Evolutionary conservation across 2,888 invertebrate species (phyloP).

Genomic region (Blera fallax): DNA sequence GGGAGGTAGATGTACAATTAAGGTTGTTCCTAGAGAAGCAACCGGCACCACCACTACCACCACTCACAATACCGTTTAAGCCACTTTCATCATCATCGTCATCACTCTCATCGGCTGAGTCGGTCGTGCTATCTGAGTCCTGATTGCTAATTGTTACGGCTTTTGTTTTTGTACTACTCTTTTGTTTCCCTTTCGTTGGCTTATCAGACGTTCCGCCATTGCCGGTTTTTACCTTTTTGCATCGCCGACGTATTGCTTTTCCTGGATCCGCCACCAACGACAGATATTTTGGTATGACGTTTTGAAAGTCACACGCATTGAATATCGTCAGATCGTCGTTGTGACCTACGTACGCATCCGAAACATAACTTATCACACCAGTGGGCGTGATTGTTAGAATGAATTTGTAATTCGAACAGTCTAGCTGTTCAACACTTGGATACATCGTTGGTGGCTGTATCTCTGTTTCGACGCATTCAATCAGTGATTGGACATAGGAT

Average conservation of each 20-base stretch:
- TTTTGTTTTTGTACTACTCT: slow-evolving; percentile 50
- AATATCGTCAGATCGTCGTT: slow-evolving; percentile 80
- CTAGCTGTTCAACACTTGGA: slow-evolving; percentile 74
- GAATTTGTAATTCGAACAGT: slow-evolving; percentile 79
- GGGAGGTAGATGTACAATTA: slow-evolving; percentile 73
- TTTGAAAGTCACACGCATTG: slow-evolving; percentile 78
- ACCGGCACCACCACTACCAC: slow-evolving; percentile 32
- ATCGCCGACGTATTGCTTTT: slow-evolving; percentile 77
- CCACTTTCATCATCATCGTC: slow-evolving; percentile 65
- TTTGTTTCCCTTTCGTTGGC: slow-evolving; percentile 32
- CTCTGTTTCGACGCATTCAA: slow-evolving; percentile 81
- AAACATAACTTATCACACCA: slow-evolving; percentile 80
- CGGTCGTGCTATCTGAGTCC: slow-evolving; percentile 76
- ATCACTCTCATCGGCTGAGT: slow-evolving; percentile 77
- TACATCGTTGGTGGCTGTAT: slow-evolving; percentile 76
- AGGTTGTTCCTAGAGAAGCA: slow-evolving; percentile 45
- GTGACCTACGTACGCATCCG: slow-evolving; percentile 79
- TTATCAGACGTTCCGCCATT: neutral
- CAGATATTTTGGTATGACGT: slow-evolving; percentile 79
- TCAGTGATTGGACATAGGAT: slow-evolving; percentile 80
- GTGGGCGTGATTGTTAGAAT: slow-evolving; percentile 80
- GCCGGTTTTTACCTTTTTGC: slow-evolving; percentile 49
- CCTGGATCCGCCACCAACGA: slow-evolving; percentile 80
- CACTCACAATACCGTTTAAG: slow-evolving; percentile 71
- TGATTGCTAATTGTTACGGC: slow-evolving; percentile 35